Evolutionary conservation across 2,113 vertebrate genomes (phyloP), one percentile per base, ranked within the genome.

Genomic region (Trematomus loennbergii): DNA sequence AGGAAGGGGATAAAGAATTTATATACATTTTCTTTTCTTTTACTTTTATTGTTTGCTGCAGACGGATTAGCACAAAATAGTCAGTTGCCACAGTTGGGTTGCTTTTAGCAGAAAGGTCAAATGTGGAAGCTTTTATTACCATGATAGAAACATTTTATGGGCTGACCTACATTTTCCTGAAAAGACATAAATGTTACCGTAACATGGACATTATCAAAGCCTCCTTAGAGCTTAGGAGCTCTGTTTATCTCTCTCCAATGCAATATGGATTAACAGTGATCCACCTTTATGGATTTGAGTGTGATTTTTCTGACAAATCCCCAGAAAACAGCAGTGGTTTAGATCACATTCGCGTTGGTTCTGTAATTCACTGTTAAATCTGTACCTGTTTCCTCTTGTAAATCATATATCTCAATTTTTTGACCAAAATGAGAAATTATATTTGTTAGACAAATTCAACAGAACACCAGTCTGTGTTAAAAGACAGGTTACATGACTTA

Each of bases 111-210:
- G 29, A 59, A 49, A 9, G 55, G 75, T 64, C 40, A 49, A 83
- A 52, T 54, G 40, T 22, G 60, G 52, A 76, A 77, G 54, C 67
- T 60, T 29, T 29, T 29, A 29, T 50, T 53, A 18, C 15, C 10
- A 20, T 45, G 18, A 58, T n/a, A 63, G 68, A 0, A 48, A 57
- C 4, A 73, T 43, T 82, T 79, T 71, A 46, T 80, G 72, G 72
- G 83, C 62, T 87, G 85, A 76, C 72, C 52, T n/a, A 81, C n/a
- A 66, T 82, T 68, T 48, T 22, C 18, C 25, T 12, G 29, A 63
- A 54, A 4, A 50, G 52, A 29, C 10, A 3, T 36, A 46, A 57
- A 64, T 52, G 70, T 85, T 25, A 9, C 53, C 40, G 40, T 62
- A 71, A 20, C 18, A 13, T 66, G 29, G 49, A 61, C 22, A 20